Conservation (phyloP, 2,113 vertebrate species). For the Jaculus jaculus region DNA sequence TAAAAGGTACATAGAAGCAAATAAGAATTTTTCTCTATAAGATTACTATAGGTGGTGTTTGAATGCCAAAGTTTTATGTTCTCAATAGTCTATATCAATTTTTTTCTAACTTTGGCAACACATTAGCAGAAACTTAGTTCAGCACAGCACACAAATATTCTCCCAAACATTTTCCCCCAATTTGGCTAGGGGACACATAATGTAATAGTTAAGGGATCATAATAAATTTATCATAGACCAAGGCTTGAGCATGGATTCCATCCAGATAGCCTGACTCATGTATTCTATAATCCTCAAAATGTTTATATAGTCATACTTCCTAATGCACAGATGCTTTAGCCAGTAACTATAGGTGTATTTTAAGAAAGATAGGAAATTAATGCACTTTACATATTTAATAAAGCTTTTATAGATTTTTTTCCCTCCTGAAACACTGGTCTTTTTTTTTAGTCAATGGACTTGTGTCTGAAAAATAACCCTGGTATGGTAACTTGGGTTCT, state of each 20-base stretch:
- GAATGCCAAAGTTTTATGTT: background rate
- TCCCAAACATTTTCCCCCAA: background rate
- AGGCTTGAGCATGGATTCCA: background rate
- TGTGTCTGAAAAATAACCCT: slow-evolving; percentile 9
- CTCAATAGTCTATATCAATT: background rate
- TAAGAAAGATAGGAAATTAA: background rate
- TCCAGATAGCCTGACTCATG: background rate
- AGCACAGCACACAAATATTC: too few relatives aligned
- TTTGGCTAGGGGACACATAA: background rate
- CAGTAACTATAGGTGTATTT: background rate
- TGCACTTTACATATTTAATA: too few relatives aligned
- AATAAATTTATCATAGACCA: background rate
- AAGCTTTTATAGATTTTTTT: background rate
- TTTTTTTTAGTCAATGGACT: background rate
- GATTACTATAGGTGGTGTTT: background rate
- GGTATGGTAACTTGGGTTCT: background rate
- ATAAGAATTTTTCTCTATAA: background rate
- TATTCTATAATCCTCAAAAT: background rate
- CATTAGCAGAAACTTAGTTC: too few relatives aligned
- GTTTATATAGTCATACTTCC: background rate
- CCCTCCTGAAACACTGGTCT: background rate
- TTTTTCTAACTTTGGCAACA: background rate
- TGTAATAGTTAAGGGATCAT: background rate
- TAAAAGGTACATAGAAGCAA: background rate
- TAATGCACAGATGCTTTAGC: background rate